Evolutionary conservation across 2,797 vertebrate species (phyloP), one percentile per base, ranked within the genome.

Genomic region (Sciaenops ocellatus): DNA sequence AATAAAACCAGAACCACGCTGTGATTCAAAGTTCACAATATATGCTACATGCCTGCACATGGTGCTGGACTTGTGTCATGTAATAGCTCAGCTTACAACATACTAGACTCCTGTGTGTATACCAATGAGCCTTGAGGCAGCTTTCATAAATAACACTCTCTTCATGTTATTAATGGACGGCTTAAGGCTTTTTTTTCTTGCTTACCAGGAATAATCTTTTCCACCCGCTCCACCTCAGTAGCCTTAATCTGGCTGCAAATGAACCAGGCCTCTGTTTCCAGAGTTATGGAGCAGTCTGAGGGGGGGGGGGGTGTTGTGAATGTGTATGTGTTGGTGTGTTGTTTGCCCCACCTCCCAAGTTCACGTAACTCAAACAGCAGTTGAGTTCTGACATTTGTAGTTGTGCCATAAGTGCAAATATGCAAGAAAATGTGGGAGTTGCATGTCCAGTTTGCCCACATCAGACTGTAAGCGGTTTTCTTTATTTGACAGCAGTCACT

Each of bases 191-290:
- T 79, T 72, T 54, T 85, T 77, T 78, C 44, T 80, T 88, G 76
- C 74, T 83, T 81, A 87, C 77, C 50, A 82, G 78, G 84, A 87
- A 90, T 89, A 92, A 90, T 90, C 88, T 88, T 90, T 90, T 89
- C 89, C 90, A 91, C 79, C 79, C 71, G n/a, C 82, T 87, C 79
- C 79, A 83, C 84, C 75, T 78, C 66, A 9, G 73, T 55, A 55
- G 69, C 69, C 85, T 89, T 89, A 92, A 89, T 89, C 88, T 72
- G 81, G 71, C 80, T 85, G 69, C 71, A 82, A 79, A 90, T 87
- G 86, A 91, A 91, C 63, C 73, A 80, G 85, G 61, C 83, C 84
- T 90, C 85, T 91, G 87, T 90, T 89, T 84, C 44, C 59, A 69
- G 66, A 64, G 71, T 67, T 80, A 56, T 82, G 55, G 47, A 73